These are phyloP conservation scores for Melanocharis versteri DNA, from an alignment of 2,113 vertebrate genomes.

Conservation along the genomic window DNA sequence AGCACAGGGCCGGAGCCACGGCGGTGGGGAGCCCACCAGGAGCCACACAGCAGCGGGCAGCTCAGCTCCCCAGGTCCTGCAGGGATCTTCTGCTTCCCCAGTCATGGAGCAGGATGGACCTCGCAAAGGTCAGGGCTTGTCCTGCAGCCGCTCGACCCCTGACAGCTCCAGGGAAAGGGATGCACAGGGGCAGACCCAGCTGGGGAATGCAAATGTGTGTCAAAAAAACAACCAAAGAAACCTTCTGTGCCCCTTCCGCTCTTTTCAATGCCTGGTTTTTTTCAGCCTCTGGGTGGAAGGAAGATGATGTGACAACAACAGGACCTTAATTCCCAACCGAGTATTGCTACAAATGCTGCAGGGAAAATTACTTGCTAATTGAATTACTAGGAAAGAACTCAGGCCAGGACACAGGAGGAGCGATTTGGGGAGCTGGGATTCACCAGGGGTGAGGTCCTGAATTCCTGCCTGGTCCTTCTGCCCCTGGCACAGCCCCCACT, in stretches of 20 bases:
- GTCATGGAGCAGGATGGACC: neutral
- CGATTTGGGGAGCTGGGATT: neutral
- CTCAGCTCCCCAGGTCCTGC: neutral
- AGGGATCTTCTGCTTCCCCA: neutral
- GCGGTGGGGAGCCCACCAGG: neutral
- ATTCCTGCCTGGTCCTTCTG: neutral
- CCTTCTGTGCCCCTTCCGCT: neutral
- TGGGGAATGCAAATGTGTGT: neutral
- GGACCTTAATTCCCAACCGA: neutral
- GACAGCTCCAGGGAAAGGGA: neutral
- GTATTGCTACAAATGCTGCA: neutral
- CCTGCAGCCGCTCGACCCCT: neutral
- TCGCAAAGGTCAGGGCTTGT: neutral
- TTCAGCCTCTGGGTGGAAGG: neutral
- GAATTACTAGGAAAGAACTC: neutral
- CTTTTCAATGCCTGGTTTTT: neutral
- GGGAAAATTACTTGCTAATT: neutral
- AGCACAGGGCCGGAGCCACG: fast-evolving
- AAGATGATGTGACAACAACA: neutral
- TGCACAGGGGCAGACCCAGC: neutral
- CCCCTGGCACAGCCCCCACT: neutral
- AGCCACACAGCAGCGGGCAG: fast-evolving
- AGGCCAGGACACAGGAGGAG: neutral
- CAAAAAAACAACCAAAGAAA: neutral
- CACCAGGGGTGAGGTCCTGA: neutral